A percentile compares a stretch with the other conserved stretches of the same genome.
phyloP scores from a whole-genome alignment of 1,140 invertebrate genomes.

The Teleogryllus occipitalis region DNA sequence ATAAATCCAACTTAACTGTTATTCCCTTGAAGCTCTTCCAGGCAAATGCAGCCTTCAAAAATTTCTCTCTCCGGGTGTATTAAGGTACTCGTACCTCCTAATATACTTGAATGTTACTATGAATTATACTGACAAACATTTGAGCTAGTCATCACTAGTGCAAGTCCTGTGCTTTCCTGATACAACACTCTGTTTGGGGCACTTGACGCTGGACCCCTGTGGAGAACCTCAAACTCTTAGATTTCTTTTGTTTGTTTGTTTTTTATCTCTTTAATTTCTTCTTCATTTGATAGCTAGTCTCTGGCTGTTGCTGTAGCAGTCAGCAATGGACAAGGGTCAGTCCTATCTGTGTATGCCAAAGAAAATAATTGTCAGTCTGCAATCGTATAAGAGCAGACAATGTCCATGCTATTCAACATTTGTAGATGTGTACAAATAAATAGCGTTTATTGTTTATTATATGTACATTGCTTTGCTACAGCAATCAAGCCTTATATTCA shows the following conservation, averaged over 20 bases:
- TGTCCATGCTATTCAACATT: neutral
- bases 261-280: neutral
- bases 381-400: neutral
- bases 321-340: constrained; percentile 3
- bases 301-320: constrained; percentile 8
- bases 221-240: constrained; percentile 15
- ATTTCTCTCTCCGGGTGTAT: constrained; percentile 24
- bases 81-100: constrained; percentile 20
- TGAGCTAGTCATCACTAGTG: constrained; percentile 30
- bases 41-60: constrained; percentile 25
- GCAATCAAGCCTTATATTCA: neutral
- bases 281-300: constrained; percentile 11
- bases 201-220: neutral
- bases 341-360: neutral
- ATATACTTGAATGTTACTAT: constrained; percentile 18
- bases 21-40: neutral
- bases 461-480: neutral
- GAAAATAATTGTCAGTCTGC: neutral
- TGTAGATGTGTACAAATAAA: neutral
- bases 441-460: constrained; percentile 2
- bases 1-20: neutral
- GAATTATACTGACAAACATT: constrained; percentile 23
- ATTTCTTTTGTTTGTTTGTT: constrained; percentile 16
- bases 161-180: constrained; percentile 30
- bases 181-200: constrained; percentile 16